Percentiles rank a stretch among this genome's conserved stretches.
Conservation (phyloP, 1,140 invertebrate genomes). For the Neodiprion lecontei region DNA sequence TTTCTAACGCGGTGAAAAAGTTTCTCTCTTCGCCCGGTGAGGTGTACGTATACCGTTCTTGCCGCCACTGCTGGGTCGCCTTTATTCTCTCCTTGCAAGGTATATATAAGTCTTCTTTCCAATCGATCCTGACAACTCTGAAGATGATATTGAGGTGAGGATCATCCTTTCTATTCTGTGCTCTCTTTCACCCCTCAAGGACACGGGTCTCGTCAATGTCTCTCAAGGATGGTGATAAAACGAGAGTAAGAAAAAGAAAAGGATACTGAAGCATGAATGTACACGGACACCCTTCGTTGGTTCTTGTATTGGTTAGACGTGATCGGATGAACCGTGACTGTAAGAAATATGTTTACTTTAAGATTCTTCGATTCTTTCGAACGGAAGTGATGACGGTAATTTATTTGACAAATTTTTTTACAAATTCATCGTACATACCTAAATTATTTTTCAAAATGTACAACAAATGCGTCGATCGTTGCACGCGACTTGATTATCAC, state of each 20-base stretch:
- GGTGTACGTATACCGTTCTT: background rate
- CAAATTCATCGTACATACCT: no score
- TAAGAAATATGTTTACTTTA: no score
- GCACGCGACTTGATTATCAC: no score
- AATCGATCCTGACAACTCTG: background rate
- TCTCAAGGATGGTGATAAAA: background rate
- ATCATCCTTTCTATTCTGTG: background rate
- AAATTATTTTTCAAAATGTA: no score
- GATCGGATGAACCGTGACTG: no score
- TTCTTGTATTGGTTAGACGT: no score
- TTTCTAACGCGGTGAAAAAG: background rate
- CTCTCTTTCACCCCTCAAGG: background rate
- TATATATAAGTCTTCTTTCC: background rate
- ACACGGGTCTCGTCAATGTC: background rate
- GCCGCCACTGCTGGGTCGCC: background rate
- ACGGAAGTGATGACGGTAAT: no score
- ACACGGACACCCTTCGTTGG: background rate
- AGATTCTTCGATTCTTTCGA: no score
- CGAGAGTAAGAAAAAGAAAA: slow-evolving; percentile 14
- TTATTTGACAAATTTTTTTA: no score
- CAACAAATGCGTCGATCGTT: no score
- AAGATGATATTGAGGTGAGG: background rate
- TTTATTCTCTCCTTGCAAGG: background rate
- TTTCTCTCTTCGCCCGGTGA: background rate
- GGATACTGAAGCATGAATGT: slow-evolving; percentile 8